Conservation (phyloP, 2,797 vertebrate species). For the Microtus californicus region DNA sequence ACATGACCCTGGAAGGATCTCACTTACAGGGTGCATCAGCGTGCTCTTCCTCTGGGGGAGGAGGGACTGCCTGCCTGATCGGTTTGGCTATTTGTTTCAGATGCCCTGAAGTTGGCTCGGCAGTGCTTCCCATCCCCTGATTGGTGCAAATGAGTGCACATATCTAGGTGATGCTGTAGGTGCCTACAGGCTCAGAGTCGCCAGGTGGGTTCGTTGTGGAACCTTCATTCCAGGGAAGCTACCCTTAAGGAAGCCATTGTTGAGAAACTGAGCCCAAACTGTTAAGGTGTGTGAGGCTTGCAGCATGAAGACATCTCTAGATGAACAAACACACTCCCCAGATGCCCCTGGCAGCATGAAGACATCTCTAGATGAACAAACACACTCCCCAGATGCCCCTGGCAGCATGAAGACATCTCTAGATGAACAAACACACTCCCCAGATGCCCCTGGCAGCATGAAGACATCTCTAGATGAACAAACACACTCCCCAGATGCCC, state of each 20-base stretch:
- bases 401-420: rapidly evolving
- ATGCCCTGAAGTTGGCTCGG: rapidly evolving
- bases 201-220: rapidly evolving
- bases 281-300: background rate
- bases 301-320: rapidly evolving
- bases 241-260: background rate
- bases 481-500: no score
- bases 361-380: background rate
- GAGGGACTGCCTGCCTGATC: background rate
- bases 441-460: rapidly evolving
- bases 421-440: background rate
- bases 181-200: background rate
- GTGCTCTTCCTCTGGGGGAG: background rate
- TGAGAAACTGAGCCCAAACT: background rate
- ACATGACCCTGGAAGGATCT: rapidly evolving
- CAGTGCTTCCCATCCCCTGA: rapidly evolving
- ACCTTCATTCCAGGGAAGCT: rapidly evolving
- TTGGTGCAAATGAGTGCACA: rapidly evolving
- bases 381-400: rapidly evolving
- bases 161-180: rapidly evolving
- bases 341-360: background rate
- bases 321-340: background rate
- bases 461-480: background rate
- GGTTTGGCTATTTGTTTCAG: background rate
- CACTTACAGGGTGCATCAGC: rapidly evolving